Evolutionary conservation across 2,113 vertebrate genomes (phyloP), one percentile per base, ranked within the genome.

Genomic region (Hemicordylus capensis): DNA sequence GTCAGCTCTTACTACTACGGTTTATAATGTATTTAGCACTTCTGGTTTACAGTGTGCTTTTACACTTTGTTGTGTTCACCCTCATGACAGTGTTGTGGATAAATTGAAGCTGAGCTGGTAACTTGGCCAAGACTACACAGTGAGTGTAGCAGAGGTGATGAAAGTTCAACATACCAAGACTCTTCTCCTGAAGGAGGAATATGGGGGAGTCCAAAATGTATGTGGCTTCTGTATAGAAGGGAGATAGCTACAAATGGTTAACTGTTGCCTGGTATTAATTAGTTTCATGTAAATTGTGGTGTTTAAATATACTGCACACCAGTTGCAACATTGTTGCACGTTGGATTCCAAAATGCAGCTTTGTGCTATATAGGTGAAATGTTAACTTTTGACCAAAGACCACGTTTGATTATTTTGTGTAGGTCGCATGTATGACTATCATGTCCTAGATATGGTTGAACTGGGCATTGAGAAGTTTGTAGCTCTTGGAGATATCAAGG

Each of bases 351-450:
- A 77, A 44, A 15, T 34, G 37, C 37, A 56, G 39, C 14, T 46
- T 2, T 75, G 22, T 61, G 6, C 20, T 22, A 10, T 42, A 44
- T 4, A 61, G 10, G 12, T n/a, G n/a, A n/a, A n/a, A n/a, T n/a
- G n/a, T n/a, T n/a, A n/a, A n/a, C n/a, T n/a, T 15, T 9, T 56
- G 7, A 42, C 28, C 4, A 67, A 90, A 97, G 97, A 98, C 7
- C 95, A 94, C 80, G 90, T 44, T 31, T 46, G 37, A 34, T 22
- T 63, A 66, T 34, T 39, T 91, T 83, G 93, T 39, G 14, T 61
- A 99, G 99, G 99, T 87, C 98, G 98, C 58, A 97, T 99, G 95
- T 99, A 98, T 96, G 98, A 99, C 94, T 98, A 97, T 89, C 98
- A 99, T 0, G 96, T 99, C 48, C 95, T 99, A 9, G 99, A 99